A percentile compares a stretch with the other conserved stretches of the same genome.
These are phyloP conservation scores for Endomychus coccineus DNA, from an alignment of 2,888 invertebrate genomes.

Conservation along the genomic window DNA sequence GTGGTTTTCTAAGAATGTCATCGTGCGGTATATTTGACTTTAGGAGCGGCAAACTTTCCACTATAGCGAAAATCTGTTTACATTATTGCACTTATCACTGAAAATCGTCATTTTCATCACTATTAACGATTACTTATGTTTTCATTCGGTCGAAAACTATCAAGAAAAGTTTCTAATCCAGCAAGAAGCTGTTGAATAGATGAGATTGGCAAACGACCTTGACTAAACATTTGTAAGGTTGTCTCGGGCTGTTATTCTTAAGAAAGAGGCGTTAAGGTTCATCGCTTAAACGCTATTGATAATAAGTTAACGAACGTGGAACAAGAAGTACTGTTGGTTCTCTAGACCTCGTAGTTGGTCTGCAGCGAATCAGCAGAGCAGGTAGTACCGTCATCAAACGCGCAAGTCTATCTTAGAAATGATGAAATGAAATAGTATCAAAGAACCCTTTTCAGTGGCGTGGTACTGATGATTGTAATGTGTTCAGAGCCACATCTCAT, in stretches of 20 bases:
- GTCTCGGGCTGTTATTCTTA: constrained; percentile 16
- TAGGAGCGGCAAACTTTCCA: constrained; percentile 36
- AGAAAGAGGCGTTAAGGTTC: no score
- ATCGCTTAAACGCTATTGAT: neutral
- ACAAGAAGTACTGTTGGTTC: no score
- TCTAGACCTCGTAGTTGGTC: no score
- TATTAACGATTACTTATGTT: constrained; percentile 16
- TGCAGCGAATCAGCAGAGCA: no score
- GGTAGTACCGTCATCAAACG: no score
- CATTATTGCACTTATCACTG: constrained; percentile 34
- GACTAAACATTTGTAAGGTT: constrained; percentile 24
- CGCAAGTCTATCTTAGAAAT: no score
- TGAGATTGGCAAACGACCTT: constrained; percentile 29
- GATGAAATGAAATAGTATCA: no score
- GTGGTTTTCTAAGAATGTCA: constrained; percentile 33
- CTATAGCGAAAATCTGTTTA: constrained; percentile 38
- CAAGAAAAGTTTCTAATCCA: constrained; percentile 10
- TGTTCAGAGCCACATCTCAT: no score
- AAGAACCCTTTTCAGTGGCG: no score
- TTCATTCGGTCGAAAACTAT: constrained; percentile 17
- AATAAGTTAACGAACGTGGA: no score
- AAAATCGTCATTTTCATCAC: constrained; percentile 24
- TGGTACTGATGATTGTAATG: no score
- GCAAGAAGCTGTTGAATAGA: constrained; percentile 14
- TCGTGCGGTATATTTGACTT: constrained; percentile 28